phyloP scores from a whole-genome alignment of 2,113 vertebrate species.

The Melanerpes aurifrons region DNA sequence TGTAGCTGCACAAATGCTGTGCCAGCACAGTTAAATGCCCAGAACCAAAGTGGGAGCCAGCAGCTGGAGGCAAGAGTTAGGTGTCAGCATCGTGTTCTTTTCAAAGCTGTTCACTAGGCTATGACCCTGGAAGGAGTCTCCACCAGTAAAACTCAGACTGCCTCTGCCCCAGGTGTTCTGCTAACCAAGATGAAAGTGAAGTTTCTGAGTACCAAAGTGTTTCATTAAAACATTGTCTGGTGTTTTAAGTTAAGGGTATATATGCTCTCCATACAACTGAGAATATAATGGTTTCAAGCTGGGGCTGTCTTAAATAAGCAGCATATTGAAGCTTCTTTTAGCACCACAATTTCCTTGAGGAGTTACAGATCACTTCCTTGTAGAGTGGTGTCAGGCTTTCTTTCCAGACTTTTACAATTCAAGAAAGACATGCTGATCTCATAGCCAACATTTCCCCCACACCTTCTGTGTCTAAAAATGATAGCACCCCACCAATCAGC shows the following conservation, averaged over 20 bases:
- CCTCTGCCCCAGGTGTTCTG: not conserved
- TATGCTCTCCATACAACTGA: not conserved
- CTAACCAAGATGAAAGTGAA: not conserved
- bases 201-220: not conserved
- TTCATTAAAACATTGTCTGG: not conserved
- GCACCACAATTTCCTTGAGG: not conserved
- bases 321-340: not conserved
- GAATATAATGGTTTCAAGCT: not conserved
- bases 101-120: not conserved
- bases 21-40: not conserved
- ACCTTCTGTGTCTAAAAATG: not conserved
- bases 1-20: not conserved
- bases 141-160: not conserved
- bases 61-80: not conserved
- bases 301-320: not conserved
- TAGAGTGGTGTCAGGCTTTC: not conserved
- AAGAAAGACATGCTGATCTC: not conserved
- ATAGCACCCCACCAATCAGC: not conserved
- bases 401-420: not conserved
- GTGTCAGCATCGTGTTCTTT: rapidly evolving
- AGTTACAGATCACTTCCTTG: not conserved
- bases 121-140: not conserved
- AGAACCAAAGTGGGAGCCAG: not conserved
- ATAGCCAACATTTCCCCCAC: not conserved
- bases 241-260: not conserved